Percentiles rank a stretch among this genome's conserved stretches.
Evolutionary conservation across 2,797 vertebrate genomes (phyloP).

Genomic region (Melanotaenia nigrans): DNA sequence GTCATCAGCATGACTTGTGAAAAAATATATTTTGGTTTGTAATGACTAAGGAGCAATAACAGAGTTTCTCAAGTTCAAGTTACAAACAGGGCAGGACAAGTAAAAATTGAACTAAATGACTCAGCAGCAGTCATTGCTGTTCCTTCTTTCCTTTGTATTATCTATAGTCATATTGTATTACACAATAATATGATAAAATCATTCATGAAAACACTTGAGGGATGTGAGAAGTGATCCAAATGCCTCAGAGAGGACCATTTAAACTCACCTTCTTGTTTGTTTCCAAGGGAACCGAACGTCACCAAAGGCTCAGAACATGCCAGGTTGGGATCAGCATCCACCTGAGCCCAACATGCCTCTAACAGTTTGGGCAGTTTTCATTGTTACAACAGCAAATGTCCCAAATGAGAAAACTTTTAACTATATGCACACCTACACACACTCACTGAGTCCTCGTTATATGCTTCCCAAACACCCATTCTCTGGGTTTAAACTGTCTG

Average conservation of each 20-base stretch:
- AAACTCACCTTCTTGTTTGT: slow-evolving; percentile 68
- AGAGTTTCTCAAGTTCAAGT: slow-evolving; percentile 9
- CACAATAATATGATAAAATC: neutral
- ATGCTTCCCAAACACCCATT: slow-evolving; percentile 37
- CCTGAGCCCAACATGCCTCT: slow-evolving; percentile 53
- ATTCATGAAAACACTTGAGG: slow-evolving; percentile 6
- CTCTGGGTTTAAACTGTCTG: slow-evolving; percentile 26
- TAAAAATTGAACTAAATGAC: slow-evolving; percentile 3
- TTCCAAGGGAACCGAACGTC: slow-evolving; percentile 51
- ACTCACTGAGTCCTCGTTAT: slow-evolving; percentile 8
- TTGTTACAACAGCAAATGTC: slow-evolving; percentile 15
- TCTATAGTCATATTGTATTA: neutral
- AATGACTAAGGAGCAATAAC: neutral
- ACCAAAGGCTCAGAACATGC: slow-evolving; percentile 47
- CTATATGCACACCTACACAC: slow-evolving; percentile 40
- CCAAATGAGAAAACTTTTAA: slow-evolving; percentile 28
- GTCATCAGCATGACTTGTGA: slow-evolving; percentile 38
- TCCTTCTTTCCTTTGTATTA: neutral
- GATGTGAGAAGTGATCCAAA: neutral
- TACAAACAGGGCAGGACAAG: slow-evolving; percentile 16
- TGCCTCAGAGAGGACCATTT: neutral
- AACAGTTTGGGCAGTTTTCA: slow-evolving; percentile 25
- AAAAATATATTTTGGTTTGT: slow-evolving; percentile 22
- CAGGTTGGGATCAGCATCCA: slow-evolving; percentile 58
- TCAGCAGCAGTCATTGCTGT: neutral